Conservation (phyloP, 2,797 vertebrate species). For the Tarsius wallacei region DNA sequence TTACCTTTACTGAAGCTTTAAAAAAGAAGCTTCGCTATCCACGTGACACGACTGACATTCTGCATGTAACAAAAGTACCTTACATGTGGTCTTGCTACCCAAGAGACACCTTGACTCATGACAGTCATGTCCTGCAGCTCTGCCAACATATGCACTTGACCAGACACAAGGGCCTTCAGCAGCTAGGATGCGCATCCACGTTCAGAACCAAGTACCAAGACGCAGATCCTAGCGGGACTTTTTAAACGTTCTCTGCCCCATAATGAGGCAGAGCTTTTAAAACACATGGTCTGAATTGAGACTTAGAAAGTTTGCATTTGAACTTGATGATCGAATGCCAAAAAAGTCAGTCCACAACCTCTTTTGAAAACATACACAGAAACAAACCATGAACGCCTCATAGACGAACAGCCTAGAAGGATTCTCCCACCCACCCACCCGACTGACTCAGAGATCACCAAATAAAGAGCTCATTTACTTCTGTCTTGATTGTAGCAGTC, state of each 20-base stretch:
- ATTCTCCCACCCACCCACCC: background rate
- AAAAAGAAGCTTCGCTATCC: constrained; percentile 41
- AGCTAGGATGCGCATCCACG: constrained; percentile 64
- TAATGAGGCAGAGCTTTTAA: constrained; percentile 62
- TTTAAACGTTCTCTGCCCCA: constrained; percentile 63
- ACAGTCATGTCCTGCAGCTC: constrained; percentile 41
- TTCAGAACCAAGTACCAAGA: constrained; percentile 72
- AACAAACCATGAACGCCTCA: constrained; percentile 62
- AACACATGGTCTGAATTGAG: constrained; percentile 68
- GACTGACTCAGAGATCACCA: constrained; percentile 52
- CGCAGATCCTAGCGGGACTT: constrained; percentile 66
- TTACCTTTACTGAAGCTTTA: constrained; percentile 53
- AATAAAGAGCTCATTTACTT: constrained; percentile 71
- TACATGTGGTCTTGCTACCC: constrained; percentile 50
- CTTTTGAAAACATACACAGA: constrained; percentile 65
- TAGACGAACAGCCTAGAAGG: constrained; percentile 54
- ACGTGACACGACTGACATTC: constrained; percentile 34
- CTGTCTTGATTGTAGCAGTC: constrained; percentile 61
- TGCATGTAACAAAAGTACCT: constrained; percentile 68
- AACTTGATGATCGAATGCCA: constrained; percentile 46
- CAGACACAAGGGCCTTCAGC: constrained; percentile 51
- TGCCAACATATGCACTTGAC: constrained; percentile 62
- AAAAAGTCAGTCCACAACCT: constrained; percentile 29
- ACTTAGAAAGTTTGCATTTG: constrained; percentile 69
- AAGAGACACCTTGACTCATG: background rate